Base-by-base conservation (phyloP, 2,888 invertebrate species). In the Andrena haemorrhoa region DNA sequence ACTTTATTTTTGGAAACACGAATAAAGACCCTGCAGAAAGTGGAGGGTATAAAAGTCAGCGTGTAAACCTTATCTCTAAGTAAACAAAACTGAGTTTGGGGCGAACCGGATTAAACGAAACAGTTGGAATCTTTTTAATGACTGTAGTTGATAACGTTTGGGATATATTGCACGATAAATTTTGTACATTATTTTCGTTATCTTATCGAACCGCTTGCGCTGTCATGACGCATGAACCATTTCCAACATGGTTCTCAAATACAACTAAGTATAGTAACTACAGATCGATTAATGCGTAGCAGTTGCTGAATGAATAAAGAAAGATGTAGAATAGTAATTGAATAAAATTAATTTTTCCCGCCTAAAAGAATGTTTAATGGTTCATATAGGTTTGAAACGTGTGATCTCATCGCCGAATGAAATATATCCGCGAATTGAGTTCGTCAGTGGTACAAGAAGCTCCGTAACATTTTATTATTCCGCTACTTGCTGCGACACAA, bases 401-500 rank as follows among this genome's bases (percentile, higher is more conserved):
- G 92, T 93, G 0, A 76, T 85, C 23, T 94, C 94, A 6, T 83
- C 90, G 47, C 94, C 94, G 3, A 86, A 72, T 23, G 97, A 97
- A 0, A 89, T 97, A 41, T 94, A 95, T 64, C 95, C 97, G 88
- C 95, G 95, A 41, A 94, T 95, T 56, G 95, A 95, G 35, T 97
- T 96, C 91, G 95, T 96, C 41, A 90, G 96, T 0, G 97, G 97
- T 0, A 96, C 96, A 0, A 95, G 95, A 41, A 96, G 96, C 41
- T 95, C 96, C 47, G 95, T 97, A 0, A 94, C 94, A 16, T 96
- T 96, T 0, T 95, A 95, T 2, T 97, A 97, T 91, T 95, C 96
- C 23, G 95, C 96, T 0, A 96, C 96, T 0, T 98, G 97, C 91
- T 98, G 97, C 91, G 95, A 96, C 6, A 96, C 96, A 0, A 95